Percentiles rank a stretch among this genome's conserved stretches.
Conservation (phyloP, 2,113 vertebrate species). For the Pao palembangensis region DNA sequence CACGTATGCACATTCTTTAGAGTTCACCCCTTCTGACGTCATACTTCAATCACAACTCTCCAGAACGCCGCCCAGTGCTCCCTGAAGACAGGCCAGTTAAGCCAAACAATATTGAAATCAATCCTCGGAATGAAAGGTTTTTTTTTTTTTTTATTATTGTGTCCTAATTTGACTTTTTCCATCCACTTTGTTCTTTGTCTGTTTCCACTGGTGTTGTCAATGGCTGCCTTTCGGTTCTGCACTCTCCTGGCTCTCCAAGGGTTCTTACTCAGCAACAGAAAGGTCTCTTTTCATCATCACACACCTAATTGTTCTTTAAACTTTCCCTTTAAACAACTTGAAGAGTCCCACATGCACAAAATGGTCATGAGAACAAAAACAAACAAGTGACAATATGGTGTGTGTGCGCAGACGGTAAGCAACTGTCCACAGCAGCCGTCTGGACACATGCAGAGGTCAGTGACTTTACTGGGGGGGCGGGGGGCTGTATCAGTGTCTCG, state of each 20-base stretch:
- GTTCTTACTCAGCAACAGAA: slow-evolving; percentile 29
- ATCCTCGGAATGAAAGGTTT: slow-evolving; percentile 17
- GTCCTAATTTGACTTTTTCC: slow-evolving; percentile 30
- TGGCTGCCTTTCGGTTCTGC: slow-evolving; percentile 16
- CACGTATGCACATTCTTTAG: slow-evolving; percentile 18
- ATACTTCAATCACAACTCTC: slow-evolving; percentile 26
- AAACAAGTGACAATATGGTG: slow-evolving; percentile 7
- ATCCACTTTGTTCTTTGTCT: slow-evolving; percentile 33
- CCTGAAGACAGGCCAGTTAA: slow-evolving; percentile 28
- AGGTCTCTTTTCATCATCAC: slow-evolving; percentile 32
- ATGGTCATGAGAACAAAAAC: slow-evolving; percentile 1
- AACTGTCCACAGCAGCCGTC: slow-evolving; percentile 57
- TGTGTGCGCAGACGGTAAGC: slow-evolving; percentile 38
- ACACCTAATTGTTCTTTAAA: slow-evolving; percentile 31
- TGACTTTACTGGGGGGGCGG: slow-evolving; percentile 8
- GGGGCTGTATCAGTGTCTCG: slow-evolving; percentile 48
- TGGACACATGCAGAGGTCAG: slow-evolving; percentile 65
- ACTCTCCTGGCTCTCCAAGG: slow-evolving; percentile 31
- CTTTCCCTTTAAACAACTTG: slow-evolving; percentile 20
- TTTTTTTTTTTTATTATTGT: slow-evolving; percentile 36
- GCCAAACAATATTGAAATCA: slow-evolving; percentile 51
- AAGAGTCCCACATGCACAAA: slow-evolving; percentile 18
- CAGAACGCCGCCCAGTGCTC: slow-evolving; percentile 14
- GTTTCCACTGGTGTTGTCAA: slow-evolving; percentile 17
- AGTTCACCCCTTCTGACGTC: slow-evolving; percentile 26